Conservation (phyloP, 2,888 invertebrate genomes). For the Gisinianus flammeolus region DNA sequence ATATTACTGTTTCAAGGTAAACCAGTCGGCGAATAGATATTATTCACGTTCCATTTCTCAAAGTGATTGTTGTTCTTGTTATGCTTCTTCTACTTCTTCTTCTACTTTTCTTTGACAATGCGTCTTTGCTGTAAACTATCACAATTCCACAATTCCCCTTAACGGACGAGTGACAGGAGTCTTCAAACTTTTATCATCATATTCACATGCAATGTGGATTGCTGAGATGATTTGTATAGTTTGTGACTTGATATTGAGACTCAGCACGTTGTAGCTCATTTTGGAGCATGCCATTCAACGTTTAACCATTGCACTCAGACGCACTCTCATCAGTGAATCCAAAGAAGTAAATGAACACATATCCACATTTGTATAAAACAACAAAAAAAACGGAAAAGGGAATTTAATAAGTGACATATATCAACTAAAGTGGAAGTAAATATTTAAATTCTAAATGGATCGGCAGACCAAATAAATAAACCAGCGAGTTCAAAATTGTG, state of each 20-base stretch:
- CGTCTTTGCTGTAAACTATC: neutral
- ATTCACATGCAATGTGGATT: neutral
- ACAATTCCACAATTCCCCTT: neutral
- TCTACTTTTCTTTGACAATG: slow-evolving; percentile 4
- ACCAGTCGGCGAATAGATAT: neutral
- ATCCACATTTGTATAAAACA: neutral
- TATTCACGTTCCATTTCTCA: slow-evolving; percentile 2
- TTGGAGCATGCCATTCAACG: too few relatives aligned
- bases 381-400: neutral
- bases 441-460: neutral
- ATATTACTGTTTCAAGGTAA: slow-evolving; percentile 8
- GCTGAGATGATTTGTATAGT: neutral
- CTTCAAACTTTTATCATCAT: neutral
- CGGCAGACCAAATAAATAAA: too few relatives aligned
- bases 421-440: neutral
- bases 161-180: neutral
- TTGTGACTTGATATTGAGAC: neutral
- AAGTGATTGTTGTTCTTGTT: neutral
- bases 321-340: too few relatives aligned
- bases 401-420: neutral
- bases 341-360: too few relatives aligned
- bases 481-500: too few relatives aligned
- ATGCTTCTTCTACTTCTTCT: neutral
- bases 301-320: too few relatives aligned
- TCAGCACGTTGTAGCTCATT: neutral